Conservation (phyloP, 2,113 vertebrate genomes). For the human (Homo sapiens) region DNA sequence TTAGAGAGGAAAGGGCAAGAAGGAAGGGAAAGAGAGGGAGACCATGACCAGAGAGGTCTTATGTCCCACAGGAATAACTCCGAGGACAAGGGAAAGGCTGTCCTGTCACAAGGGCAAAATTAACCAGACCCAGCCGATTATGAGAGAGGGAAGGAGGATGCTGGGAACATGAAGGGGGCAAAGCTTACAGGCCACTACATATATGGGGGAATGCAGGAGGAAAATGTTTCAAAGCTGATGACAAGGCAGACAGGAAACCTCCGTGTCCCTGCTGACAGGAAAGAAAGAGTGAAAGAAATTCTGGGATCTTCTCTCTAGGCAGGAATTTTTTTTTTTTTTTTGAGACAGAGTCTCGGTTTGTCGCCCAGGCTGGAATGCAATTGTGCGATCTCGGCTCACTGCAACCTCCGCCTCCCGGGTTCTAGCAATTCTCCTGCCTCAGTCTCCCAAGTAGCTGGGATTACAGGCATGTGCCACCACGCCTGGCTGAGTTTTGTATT, state of each 20-base stretch:
- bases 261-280: constrained; percentile 69
- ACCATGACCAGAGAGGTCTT: not conserved
- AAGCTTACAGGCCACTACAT: not conserved
- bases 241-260: constrained; percentile 71
- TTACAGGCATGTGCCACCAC: no score
- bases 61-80: not conserved
- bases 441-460: no score
- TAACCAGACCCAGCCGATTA: constrained; percentile 35
- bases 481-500: no score
- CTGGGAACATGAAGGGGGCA: constrained; percentile 13
- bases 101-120: constrained; percentile 38
- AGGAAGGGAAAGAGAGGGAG: not conserved
- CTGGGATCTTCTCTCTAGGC: constrained; percentile 63
- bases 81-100: constrained; percentile 18
- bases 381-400: no score
- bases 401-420: no score
- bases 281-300: constrained; percentile 67
- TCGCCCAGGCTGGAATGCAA: no score
- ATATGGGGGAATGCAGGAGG: not conserved
- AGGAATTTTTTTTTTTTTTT: constrained; percentile 39
- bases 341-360: no score
- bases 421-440: no score
- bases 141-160: constrained; percentile 8
- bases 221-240: constrained; percentile 59
- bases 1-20: not conserved